phyloP scores from a whole-genome alignment of 1,140 invertebrate genomes.

The Bombus polaris region DNA sequence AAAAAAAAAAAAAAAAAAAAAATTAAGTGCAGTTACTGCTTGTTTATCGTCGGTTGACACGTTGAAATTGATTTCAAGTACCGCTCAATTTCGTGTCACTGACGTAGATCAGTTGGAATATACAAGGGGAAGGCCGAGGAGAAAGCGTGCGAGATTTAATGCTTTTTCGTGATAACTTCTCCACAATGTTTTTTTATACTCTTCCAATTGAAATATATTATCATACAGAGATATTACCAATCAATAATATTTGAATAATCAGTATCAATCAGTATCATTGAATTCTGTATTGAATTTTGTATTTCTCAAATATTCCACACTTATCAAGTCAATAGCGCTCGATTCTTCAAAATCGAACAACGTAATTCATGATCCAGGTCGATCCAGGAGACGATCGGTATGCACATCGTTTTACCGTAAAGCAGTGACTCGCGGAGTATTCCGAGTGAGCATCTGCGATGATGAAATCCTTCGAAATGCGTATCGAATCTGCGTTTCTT shows the following conservation, averaged over 20 bases:
- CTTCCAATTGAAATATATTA: too few species aligned
- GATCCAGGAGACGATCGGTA: slow-evolving; percentile 29
- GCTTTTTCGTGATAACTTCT: slow-evolving; percentile 79
- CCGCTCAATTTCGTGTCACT: slow-evolving; percentile 67
- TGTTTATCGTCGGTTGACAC: slow-evolving; percentile 64
- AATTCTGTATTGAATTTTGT: too few species aligned
- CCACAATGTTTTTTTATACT: slow-evolving; percentile 56
- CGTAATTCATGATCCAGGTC: slow-evolving; percentile 38
- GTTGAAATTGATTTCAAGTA: slow-evolving; percentile 66
- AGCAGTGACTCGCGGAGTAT: slow-evolving; percentile 60
- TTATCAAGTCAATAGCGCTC: too few species aligned
- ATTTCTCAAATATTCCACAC: too few species aligned
- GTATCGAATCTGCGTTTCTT: slow-evolving; percentile 60
- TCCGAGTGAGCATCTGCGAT: slow-evolving; percentile 55
- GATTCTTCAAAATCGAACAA: background rate
- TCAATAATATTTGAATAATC: too few species aligned
- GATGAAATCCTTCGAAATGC: slow-evolving; percentile 55
- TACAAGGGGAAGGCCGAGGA: slow-evolving; percentile 75
- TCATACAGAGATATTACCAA: too few species aligned
- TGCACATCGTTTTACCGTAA: slow-evolving; percentile 51
- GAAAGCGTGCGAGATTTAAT: slow-evolving; percentile 70
- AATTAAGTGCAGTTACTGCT: background rate
- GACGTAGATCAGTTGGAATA: slow-evolving; percentile 72
- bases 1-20: too few species aligned
- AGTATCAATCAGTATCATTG: too few species aligned